Conservation (phyloP, 64 coral and sea anemone genomes). For the Dendrophyllia cribrosa region DNA sequence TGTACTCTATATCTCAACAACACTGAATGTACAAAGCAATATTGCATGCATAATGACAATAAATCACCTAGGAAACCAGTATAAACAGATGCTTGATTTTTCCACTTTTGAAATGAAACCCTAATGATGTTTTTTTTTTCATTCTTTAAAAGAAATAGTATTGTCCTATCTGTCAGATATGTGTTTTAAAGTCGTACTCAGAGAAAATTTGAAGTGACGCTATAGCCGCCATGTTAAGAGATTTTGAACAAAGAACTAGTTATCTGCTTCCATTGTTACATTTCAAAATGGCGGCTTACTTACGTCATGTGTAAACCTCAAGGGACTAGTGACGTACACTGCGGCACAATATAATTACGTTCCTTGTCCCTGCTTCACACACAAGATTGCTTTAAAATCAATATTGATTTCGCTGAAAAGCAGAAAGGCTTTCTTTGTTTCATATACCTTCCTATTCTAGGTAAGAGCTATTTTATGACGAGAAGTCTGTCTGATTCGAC, state of each 20-base stretch:
- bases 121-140: background rate
- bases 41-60: background rate
- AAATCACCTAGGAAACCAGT: background rate
- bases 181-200: slow-evolving; percentile 12
- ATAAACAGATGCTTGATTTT: no score
- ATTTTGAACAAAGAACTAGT: no score
- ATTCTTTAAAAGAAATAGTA: background rate
- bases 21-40: background rate
- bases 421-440: no score
- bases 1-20: background rate
- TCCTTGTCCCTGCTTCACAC: background rate
- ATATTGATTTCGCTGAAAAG: no score
- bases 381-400: no score
- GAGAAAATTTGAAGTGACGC: background rate
- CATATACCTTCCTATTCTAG: no score
- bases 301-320: background rate
- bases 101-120: no score
- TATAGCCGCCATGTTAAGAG: background rate
- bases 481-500: no score
- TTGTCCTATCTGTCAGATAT: background rate
- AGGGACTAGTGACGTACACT: background rate
- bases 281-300: background rate
- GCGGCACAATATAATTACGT: background rate
- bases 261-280: background rate
- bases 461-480: no score